Percentiles rank a stretch among this genome's conserved stretches.
phyloP scores from a whole-genome alignment of 2,113 vertebrate genomes.

The Odocoileus hemionus region DNA sequence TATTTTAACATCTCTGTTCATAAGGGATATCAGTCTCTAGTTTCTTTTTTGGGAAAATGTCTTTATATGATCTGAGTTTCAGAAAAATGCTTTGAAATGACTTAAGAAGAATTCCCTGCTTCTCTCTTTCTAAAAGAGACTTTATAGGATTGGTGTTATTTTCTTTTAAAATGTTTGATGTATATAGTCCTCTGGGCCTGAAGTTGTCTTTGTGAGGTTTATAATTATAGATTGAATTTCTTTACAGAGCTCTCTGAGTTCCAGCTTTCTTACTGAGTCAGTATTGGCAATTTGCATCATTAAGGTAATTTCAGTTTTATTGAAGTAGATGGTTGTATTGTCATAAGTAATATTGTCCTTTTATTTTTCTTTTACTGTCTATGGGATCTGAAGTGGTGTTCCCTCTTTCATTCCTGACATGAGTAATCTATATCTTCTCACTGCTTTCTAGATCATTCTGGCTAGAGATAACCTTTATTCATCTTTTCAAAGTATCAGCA shows the following conservation, averaged over 20 bases:
- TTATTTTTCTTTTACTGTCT: neutral
- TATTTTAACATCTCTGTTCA: neutral
- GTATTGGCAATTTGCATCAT: neutral
- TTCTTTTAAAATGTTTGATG: neutral
- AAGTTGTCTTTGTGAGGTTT: neutral
- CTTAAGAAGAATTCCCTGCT: neutral
- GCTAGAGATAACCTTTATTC: neutral
- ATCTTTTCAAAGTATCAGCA: neutral
- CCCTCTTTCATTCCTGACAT: neutral
- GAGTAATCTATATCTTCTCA: neutral
- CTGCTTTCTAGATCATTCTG: neutral
- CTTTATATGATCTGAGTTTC: neutral
- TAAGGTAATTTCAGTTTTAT: neutral
- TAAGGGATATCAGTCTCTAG: neutral
- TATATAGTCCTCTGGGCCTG: neutral
- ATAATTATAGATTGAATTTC: neutral
- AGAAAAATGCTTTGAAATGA: neutral
- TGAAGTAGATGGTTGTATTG: neutral
- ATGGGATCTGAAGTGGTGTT: neutral
- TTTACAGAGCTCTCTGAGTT: neutral
- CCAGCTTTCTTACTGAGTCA: neutral
- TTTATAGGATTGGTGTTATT: neutral
- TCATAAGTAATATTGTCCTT: neutral
- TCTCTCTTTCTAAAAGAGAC: neutral
- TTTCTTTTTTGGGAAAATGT: slow-evolving; percentile 2